Evolutionary conservation across 2,888 invertebrate genomes (phyloP), one percentile per base, ranked within the genome.

Genomic region (Sarcophaga caerulescens): DNA sequence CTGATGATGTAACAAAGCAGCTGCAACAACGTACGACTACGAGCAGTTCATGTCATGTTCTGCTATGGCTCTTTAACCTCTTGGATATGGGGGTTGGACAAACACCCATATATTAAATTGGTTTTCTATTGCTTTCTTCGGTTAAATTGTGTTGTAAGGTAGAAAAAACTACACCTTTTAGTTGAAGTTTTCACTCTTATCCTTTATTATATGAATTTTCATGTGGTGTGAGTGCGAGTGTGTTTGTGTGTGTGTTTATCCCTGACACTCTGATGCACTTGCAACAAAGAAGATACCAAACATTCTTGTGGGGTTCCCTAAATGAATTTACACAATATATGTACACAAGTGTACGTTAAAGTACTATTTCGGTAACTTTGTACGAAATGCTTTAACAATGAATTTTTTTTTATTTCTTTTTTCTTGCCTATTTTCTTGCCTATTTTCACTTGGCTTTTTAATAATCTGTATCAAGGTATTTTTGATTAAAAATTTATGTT

Each of bases 11-110:
- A 17, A 52, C 63, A 71, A 57, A 44, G 57, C 52, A 35, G 35
- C 52, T 12, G 8, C 17, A 65, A 63, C 25, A 63, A 25, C 4
- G 17, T 77, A 45, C n/a, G 12, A 21, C 10, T 35, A 35, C 35
- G 62, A 23, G 52, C 14, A 70, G 74, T 70, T 63, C 59, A 76
- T 71, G 75, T 69, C 65, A 75, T 76, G 75, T 76, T 73, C 52
- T 70, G 66, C 63, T 84, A 68, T 76, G 21, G 52, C 68, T 76
- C 44, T 77, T 81, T 81, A 74, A 81, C 74, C 74, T 60, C 4
- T 68, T 60, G 62, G 69, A 66, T 69, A 44, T 68, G 5, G 44
- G 23, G 23, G 69, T 35, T 21, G 25, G 17, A 17, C 11, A 6
- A 12, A 52, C 52, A 68, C 45, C 11, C 17, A 45, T 45, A 21